Evolutionary conservation across 1,140 invertebrate species (phyloP).

Genomic region (fruit fly (Drosophila melanogaster)): Release_6_plus_ISO1_MT NC_004354.4:8998001-8998500

Average conservation of each 20-base stretch:
- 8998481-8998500: slow-evolving; percentile 63
- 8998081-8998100: slow-evolving; percentile 23
- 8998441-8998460: slow-evolving; percentile 55
- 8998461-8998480: slow-evolving; percentile 42
- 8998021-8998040: background rate
- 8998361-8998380: slow-evolving; percentile 8
- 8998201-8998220: slow-evolving; percentile 72
- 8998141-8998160: slow-evolving; percentile 77
- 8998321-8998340: too few species aligned
- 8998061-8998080: slow-evolving; percentile 1
- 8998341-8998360: background rate
- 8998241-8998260: background rate
- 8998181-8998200: slow-evolving; percentile 81
- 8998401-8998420: slow-evolving; percentile 18
- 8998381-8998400: slow-evolving; percentile 33
- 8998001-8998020: background rate
- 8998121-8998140: slow-evolving; percentile 24
- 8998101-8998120: background rate
- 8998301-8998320: slow-evolving; percentile 2
- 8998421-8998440: slow-evolving; percentile 60
- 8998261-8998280: too few species aligned
- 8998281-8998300: slow-evolving; percentile 34
- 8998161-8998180: slow-evolving; percentile 82
- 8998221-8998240: background rate
- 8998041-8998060: background rate